phyloP scores from a whole-genome alignment of 2,113 vertebrate species.

The Ciconia stormi region DNA sequence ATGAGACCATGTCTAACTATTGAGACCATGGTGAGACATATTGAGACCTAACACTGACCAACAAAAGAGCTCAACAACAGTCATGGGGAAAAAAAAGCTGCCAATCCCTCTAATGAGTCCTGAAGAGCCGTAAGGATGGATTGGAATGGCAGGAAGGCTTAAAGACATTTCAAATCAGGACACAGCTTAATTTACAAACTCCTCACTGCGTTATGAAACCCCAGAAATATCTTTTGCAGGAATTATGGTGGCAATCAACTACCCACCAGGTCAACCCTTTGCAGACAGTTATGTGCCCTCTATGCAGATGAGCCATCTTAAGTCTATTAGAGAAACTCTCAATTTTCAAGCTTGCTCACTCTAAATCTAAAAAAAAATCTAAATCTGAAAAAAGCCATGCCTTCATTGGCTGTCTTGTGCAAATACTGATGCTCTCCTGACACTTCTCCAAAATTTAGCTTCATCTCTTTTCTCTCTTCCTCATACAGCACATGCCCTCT shows the following conservation, averaged over 20 bases:
- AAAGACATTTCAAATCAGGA: neutral
- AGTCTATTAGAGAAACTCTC: neutral
- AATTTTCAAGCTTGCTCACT: neutral
- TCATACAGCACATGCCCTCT: neutral
- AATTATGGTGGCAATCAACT: neutral
- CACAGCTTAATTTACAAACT: neutral
- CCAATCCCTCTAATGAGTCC: neutral
- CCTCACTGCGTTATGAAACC: neutral
- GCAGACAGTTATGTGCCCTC: neutral
- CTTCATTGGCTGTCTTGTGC: neutral
- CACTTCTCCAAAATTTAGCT: neutral
- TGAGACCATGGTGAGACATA: too few species aligned
- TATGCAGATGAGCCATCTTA: neutral
- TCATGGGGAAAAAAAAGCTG: fast-evolving
- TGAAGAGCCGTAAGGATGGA: neutral
- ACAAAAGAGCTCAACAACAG: neutral
- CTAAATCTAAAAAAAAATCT: neutral
- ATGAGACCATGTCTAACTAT: too few species aligned
- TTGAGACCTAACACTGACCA: neutral
- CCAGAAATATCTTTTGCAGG: neutral
- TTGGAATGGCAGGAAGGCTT: neutral
- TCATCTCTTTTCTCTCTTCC: neutral
- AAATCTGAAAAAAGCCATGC: neutral
- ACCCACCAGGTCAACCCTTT: too few species aligned
- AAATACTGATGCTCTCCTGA: neutral